phyloP scores from a whole-genome alignment of 2,888 invertebrate genomes.

The Coelopa pilipes region DNA sequence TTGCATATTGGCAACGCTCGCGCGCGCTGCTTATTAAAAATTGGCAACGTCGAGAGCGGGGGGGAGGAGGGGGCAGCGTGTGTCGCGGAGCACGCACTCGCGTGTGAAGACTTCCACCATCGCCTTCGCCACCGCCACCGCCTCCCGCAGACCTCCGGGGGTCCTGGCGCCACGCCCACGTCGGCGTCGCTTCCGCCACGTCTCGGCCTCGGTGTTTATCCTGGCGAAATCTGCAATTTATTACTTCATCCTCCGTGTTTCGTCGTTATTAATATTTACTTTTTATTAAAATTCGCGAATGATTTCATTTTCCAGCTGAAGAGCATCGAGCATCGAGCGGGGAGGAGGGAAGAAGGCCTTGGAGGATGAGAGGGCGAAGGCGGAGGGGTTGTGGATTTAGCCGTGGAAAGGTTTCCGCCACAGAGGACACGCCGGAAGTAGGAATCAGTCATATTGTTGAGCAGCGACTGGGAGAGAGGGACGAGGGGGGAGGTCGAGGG shows the following conservation, averaged over 20 bases:
- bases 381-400: too few relatives aligned
- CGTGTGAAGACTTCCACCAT: slow-evolving; percentile 2
- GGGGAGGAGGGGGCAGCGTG: not conserved
- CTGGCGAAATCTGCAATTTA: slow-evolving; percentile 26
- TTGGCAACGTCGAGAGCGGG: slow-evolving; percentile 46
- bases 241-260: not conserved
- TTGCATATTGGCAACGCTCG: slow-evolving; percentile 49
- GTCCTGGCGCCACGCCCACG: slow-evolving; percentile 22
- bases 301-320: too few relatives aligned
- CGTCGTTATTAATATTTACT: slow-evolving; percentile 14
- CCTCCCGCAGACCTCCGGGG: too few relatives aligned
- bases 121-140: too few relatives aligned
- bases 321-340: too few relatives aligned
- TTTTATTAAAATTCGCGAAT: slow-evolving; percentile 26
- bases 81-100: not conserved
- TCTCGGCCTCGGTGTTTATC: not conserved
- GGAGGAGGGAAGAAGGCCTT: too few relatives aligned
- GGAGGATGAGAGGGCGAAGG: too few relatives aligned
- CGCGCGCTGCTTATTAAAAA: slow-evolving; percentile 56
- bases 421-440: too few relatives aligned
- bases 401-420: too few relatives aligned
- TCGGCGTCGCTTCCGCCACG: not conserved
- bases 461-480: too few relatives aligned
- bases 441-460: too few relatives aligned
- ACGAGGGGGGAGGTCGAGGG: too few relatives aligned